Conservation (phyloP, 2,797 vertebrate species). For the Coreius guichenoti region DNA sequence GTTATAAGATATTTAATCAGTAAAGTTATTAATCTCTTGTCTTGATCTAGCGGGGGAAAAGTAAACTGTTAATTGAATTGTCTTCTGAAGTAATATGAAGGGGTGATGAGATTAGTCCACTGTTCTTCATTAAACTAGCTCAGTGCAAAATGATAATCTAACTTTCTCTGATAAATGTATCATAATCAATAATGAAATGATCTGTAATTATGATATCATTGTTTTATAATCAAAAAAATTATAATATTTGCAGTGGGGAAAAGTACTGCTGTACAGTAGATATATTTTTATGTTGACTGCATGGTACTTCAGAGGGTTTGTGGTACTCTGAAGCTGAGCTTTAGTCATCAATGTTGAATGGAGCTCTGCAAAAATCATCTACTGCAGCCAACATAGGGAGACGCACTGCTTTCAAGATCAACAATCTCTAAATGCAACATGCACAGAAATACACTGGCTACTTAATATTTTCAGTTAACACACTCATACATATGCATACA, state of each 20-base stretch:
- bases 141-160: neutral
- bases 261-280: neutral
- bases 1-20: neutral
- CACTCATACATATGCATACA: neutral
- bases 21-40: conserved; percentile 1
- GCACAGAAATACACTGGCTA: neutral
- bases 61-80: neutral
- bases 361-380: conserved; percentile 44
- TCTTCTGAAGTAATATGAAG: neutral
- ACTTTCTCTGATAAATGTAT: neutral
- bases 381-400: conserved; percentile 40
- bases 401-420: conserved; percentile 15
- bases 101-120: neutral
- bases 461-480: conserved; percentile 5
- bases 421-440: conserved; percentile 6
- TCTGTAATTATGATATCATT: neutral
- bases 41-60: neutral
- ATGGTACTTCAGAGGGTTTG: conserved; percentile 36
- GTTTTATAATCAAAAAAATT: neutral
- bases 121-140: neutral
- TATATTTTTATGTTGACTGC: conserved; percentile 34
- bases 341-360: conserved; percentile 52
- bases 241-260: neutral
- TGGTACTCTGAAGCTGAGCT: conserved; percentile 49
- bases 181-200: neutral